Evolutionary conservation across 2,113 vertebrate species (phyloP).

Genomic region (Hyperopisus bebe): DNA sequence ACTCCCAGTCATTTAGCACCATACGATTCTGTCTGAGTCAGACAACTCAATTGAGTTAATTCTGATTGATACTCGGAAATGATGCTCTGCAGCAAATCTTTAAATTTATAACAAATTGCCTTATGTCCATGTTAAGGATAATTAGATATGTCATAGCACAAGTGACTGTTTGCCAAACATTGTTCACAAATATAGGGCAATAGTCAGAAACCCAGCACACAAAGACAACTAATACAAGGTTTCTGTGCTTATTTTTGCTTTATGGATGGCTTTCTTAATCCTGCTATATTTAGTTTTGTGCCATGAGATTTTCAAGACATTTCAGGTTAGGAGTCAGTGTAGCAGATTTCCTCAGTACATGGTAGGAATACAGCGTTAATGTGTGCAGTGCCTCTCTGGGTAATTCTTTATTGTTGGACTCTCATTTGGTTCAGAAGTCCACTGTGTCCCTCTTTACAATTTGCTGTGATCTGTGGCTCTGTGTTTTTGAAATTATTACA

Average conservation of each 20-base stretch:
- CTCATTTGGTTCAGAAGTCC: not conserved
- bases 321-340: not conserved
- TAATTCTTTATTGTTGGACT: not conserved
- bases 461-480: not conserved
- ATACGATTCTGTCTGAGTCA: not conserved
- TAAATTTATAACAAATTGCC: not conserved
- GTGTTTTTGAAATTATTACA: not conserved
- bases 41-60: constrained; percentile 14
- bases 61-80: not conserved
- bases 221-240: not conserved
- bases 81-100: constrained; percentile 11
- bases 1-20: not conserved
- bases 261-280: not conserved
- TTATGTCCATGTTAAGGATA: not conserved
- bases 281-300: not conserved
- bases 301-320: not conserved
- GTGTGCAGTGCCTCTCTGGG: not conserved
- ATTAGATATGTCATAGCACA: not conserved
- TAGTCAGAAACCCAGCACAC: not conserved
- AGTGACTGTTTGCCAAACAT: not conserved
- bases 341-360: not conserved
- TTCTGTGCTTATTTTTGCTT: not conserved
- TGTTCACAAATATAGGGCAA: not conserved
- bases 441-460: not conserved
- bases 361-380: not conserved